Conservation (phyloP, 2,113 vertebrate species). For the Thalassoma bifasciatum region DNA sequence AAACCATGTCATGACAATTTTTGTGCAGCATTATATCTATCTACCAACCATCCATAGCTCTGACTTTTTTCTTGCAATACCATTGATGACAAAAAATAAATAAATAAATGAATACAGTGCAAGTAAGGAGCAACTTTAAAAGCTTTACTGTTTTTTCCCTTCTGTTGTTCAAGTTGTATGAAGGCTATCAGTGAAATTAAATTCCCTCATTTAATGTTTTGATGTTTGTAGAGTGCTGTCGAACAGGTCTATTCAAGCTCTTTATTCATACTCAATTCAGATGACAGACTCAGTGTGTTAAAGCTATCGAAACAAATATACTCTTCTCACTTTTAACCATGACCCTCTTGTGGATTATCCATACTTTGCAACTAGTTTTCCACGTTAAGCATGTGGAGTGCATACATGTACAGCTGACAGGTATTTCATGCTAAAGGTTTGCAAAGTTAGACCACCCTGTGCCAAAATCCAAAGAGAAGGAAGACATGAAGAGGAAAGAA, state of each 20-base stretch:
- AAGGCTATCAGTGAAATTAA: background rate
- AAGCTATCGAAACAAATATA: background rate
- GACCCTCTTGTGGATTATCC: background rate
- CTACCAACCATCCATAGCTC: no score
- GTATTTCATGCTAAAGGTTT: constrained; percentile 34
- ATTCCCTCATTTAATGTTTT: background rate
- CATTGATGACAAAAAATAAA: no score
- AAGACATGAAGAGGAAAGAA: constrained; percentile 39
- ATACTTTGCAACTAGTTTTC: background rate
- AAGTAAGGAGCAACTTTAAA: background rate
- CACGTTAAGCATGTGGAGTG: background rate
- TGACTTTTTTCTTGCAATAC: no score
- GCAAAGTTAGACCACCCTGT: background rate
- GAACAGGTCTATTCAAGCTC: background rate
- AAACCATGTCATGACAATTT: no score
- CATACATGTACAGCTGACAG: constrained; percentile 5
- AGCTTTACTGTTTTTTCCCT: background rate
- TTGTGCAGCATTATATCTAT: no score
- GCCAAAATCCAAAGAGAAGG: constrained; percentile 20
- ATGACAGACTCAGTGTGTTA: background rate
- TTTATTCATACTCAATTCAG: background rate
- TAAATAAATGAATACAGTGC: background rate
- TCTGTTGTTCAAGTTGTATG: background rate
- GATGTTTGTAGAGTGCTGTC: background rate
- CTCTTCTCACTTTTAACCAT: background rate